phyloP scores from a whole-genome alignment of 1,140 invertebrate species.

The Trachymyrmex septentrionalis region DNA sequence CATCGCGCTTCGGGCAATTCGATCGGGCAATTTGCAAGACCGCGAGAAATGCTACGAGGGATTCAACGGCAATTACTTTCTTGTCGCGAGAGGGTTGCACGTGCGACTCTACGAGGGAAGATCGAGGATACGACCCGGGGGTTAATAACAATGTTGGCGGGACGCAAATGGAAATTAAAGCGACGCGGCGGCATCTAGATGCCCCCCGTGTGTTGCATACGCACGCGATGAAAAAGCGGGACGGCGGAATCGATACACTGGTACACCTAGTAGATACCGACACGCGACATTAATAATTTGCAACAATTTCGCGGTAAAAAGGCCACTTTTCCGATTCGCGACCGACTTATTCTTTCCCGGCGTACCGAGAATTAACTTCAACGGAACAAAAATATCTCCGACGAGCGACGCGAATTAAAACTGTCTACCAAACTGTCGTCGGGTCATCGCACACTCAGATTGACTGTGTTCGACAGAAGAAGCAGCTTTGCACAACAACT shows the following conservation, averaged over 20 bases:
- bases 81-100: slow-evolving; percentile 16
- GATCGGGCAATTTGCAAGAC: neutral
- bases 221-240: slow-evolving; percentile 65
- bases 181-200: slow-evolving; percentile 31
- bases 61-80: slow-evolving; percentile 44
- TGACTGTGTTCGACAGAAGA: too few relatives aligned
- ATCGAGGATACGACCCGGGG: slow-evolving; percentile 26
- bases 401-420: neutral
- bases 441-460: neutral
- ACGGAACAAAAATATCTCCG: slow-evolving; percentile 33
- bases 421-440: neutral
- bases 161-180: slow-evolving; percentile 60
- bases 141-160: slow-evolving; percentile 53
- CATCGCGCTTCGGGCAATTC: neutral
- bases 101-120: neutral
- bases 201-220: slow-evolving; percentile 50
- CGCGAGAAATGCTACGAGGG: neutral
- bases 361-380: slow-evolving; percentile 35
- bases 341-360: slow-evolving; percentile 55
- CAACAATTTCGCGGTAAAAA: slow-evolving; percentile 63
- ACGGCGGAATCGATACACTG: slow-evolving; percentile 72
- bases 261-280: slow-evolving; percentile 58
- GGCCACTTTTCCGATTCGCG: slow-evolving; percentile 43
- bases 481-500: too few relatives aligned
- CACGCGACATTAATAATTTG: slow-evolving; percentile 79